Evolutionary conservation across 2,888 invertebrate species (phyloP).

Genomic region (Epiblema foenella): DNA sequence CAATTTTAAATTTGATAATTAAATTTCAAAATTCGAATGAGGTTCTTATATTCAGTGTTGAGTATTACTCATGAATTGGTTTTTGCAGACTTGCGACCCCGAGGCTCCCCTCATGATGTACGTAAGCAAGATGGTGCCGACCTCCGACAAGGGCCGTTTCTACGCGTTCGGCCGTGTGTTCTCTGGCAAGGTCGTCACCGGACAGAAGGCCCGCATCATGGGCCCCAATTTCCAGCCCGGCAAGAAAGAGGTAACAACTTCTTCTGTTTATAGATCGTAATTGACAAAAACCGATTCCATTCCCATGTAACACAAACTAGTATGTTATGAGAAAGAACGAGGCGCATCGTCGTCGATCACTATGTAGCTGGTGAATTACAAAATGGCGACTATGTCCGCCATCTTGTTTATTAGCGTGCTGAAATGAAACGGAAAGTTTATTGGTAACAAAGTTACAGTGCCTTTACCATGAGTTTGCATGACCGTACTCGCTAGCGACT

Average conservation of each 20-base stretch:
- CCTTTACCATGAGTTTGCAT: too few relatives aligned
- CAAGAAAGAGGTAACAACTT: constrained; percentile 91
- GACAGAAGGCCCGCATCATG: constrained; percentile 98
- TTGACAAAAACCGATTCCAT: too few relatives aligned
- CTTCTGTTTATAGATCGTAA: too few relatives aligned
- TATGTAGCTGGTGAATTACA: neutral
- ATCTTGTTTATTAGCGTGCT: constrained; percentile 15
- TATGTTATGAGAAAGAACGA: neutral
- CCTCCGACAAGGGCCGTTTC: constrained; percentile 99
- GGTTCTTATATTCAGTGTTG: too few relatives aligned
- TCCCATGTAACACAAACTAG: neutral
- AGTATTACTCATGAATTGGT: neutral
- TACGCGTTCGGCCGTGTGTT: constrained; percentile 99
- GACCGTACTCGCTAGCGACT: too few relatives aligned
- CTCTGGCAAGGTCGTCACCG: constrained; percentile 96
- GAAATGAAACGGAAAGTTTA: too few relatives aligned
- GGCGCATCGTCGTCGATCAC: neutral
- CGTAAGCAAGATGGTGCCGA: constrained; percentile 99
- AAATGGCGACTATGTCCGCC: constrained; percentile 6
- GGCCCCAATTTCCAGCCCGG: constrained; percentile 99
- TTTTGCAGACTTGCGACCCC: constrained; percentile 93
- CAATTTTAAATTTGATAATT: too few relatives aligned
- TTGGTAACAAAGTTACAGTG: too few relatives aligned
- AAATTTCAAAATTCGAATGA: too few relatives aligned
- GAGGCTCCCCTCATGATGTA: constrained; percentile 99